phyloP scores from a whole-genome alignment of 1,140 invertebrate species.

The Condylostylus longicornis region DNA sequence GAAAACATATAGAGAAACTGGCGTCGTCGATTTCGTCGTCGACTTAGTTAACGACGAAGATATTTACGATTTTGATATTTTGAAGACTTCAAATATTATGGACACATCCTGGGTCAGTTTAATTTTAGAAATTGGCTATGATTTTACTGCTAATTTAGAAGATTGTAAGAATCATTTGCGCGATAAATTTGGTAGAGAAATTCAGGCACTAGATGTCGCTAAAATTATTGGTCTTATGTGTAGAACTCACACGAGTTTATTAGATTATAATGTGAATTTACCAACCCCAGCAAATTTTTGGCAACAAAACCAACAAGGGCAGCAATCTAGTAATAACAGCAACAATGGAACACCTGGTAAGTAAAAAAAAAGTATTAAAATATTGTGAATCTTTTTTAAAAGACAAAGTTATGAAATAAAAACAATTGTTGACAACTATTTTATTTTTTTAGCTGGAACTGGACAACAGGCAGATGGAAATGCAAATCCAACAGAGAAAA shows the following conservation, averaged over 20 bases:
- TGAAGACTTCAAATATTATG: constrained; percentile 40
- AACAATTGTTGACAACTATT: too few relatives aligned
- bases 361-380: constrained; percentile 12
- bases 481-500: constrained; percentile 5
- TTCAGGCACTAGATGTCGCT: constrained; percentile 61
- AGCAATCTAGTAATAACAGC: neutral
- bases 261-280: constrained; percentile 48
- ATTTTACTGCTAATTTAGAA: constrained; percentile 72
- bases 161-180: constrained; percentile 73
- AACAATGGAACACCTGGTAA: constrained; percentile 13
- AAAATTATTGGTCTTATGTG: constrained; percentile 77
- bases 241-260: constrained; percentile 54
- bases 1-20: constrained; percentile 5
- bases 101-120: constrained; percentile 64
- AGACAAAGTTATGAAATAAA: too few relatives aligned
- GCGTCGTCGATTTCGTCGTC: constrained; percentile 13
- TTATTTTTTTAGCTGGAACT: too few relatives aligned
- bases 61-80: constrained; percentile 23
- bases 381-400: constrained; percentile 4
- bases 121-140: constrained; percentile 77
- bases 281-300: constrained; percentile 46
- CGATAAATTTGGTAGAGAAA: constrained; percentile 57
- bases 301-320: constrained; percentile 19
- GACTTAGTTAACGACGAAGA: constrained; percentile 29
- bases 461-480: constrained; percentile 19